Evolutionary conservation across 2,113 vertebrate species (phyloP).

Genomic region (Ivindomyrus marchei): DNA sequence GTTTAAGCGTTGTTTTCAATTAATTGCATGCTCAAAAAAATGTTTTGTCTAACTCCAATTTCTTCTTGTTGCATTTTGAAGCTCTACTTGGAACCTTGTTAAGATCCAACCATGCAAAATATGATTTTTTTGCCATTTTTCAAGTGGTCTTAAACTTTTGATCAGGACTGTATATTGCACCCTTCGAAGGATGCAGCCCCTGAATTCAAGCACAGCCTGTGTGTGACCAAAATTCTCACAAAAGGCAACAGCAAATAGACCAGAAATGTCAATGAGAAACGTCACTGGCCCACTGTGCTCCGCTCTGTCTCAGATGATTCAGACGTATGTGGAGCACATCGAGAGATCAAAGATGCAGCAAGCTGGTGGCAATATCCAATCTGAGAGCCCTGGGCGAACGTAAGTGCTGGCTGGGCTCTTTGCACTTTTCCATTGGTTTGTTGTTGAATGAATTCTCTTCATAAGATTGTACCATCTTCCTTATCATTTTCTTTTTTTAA

Average conservation of each 20-base stretch:
- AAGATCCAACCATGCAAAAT: too few relatives aligned
- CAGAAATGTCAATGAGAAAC: background rate
- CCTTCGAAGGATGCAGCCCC: background rate
- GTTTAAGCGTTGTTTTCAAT: too few relatives aligned
- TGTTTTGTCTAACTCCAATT: too few relatives aligned
- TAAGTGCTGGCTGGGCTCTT: constrained; percentile 51
- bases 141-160: too few relatives aligned
- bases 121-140: too few relatives aligned
- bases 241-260: background rate
- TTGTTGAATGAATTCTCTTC: background rate
- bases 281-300: background rate
- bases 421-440: background rate
- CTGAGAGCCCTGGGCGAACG: constrained; percentile 79
- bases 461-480: background rate
- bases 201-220: background rate
- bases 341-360: constrained; percentile 93
- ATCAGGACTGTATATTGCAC: background rate
- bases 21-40: too few relatives aligned
- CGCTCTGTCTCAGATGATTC: constrained; percentile 80
- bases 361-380: constrained; percentile 74
- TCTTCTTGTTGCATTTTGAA: too few relatives aligned
- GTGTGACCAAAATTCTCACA: background rate
- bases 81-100: too few relatives aligned
- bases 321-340: constrained; percentile 95
- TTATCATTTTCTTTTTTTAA: background rate